A percentile compares a stretch with the other conserved stretches of the same genome.
These are phyloP conservation scores for Caradrina kadenii DNA, from an alignment of 2,888 invertebrate species.

Conservation along the genomic window DNA sequence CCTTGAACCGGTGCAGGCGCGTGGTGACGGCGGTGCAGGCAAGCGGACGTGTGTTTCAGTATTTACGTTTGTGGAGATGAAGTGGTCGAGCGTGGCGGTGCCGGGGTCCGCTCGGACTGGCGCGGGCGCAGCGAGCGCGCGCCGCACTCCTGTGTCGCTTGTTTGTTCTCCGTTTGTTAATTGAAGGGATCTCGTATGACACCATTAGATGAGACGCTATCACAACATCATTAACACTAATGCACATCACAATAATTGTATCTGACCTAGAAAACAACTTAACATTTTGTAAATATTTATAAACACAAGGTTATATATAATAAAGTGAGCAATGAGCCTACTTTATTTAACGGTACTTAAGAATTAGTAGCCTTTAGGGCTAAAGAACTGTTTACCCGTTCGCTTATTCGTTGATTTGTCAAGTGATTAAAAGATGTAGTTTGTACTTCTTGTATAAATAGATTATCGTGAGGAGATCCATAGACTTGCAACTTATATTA, in stretches of 20 bases:
- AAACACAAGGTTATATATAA: background rate
- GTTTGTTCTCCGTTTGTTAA: constrained; percentile 75
- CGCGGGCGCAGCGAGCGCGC: constrained; percentile 66
- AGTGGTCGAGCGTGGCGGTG: constrained; percentile 60
- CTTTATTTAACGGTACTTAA: background rate
- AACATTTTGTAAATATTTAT: constrained; percentile 9
- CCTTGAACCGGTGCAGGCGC: constrained; percentile 78
- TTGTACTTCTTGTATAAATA: background rate
- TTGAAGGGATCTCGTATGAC: constrained; percentile 77
- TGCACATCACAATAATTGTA: constrained; percentile 41
- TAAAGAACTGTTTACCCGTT: background rate
- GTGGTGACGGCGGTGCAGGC: constrained; percentile 47
- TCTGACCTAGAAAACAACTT: constrained; percentile 33
- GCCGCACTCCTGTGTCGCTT: constrained; percentile 69
- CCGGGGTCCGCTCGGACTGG: constrained; percentile 77
- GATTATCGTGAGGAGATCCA: background rate
- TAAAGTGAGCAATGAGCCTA: background rate
- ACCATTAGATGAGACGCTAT: constrained; percentile 65
- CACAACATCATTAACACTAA: constrained; percentile 75
- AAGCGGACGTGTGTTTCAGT: constrained; percentile 70
- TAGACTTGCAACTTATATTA: constrained; percentile 1
- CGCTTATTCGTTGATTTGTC: background rate
- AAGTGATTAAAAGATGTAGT: background rate
- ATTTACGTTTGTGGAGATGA: constrained; percentile 66
- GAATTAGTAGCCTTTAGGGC: background rate